phyloP scores from a whole-genome alignment of 2,888 invertebrate species.

The Eilema griseolum region DNA sequence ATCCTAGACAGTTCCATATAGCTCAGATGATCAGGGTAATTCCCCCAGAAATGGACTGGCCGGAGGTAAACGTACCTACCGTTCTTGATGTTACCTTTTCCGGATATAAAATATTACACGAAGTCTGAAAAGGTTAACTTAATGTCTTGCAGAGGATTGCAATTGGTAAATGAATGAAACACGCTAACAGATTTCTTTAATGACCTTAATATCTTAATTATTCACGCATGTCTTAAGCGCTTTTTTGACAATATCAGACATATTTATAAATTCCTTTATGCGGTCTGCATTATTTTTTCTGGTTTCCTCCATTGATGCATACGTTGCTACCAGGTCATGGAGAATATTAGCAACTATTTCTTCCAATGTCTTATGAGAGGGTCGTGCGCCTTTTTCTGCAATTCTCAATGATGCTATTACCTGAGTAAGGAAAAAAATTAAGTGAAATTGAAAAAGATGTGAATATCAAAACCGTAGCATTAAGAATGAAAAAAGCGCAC shows the following conservation, averaged over 20 bases:
- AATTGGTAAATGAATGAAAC: not conserved
- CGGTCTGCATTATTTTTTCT: constrained; percentile 49
- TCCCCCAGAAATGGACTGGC: too few relatives aligned
- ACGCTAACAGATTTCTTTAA: not conserved
- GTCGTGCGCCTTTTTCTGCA: constrained; percentile 56
- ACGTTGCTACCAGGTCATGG: constrained; percentile 61
- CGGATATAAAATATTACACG: not conserved
- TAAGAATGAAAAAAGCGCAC: too few relatives aligned
- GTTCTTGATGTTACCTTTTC: too few relatives aligned
- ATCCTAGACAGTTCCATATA: not conserved
- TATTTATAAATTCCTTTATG: constrained; percentile 56
- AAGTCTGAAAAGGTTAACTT: not conserved
- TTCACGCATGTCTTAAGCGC: constrained; percentile 62
- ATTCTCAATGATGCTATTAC: constrained; percentile 53
- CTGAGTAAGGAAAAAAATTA: constrained; percentile 44
- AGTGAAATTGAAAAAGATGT: not conserved
- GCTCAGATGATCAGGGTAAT: too few relatives aligned
- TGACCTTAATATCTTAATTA: constrained; percentile 38
- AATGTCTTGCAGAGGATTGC: not conserved
- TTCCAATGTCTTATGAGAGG: constrained; percentile 52
- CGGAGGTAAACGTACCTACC: too few relatives aligned
- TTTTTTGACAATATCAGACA: constrained; percentile 60
- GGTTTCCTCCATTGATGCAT: constrained; percentile 57
- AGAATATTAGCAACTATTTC: constrained; percentile 54
- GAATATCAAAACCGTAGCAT: too few relatives aligned